Evolutionary conservation across 2,113 vertebrate species (phyloP).

Genomic region (Pollimyrus isidori): DNA sequence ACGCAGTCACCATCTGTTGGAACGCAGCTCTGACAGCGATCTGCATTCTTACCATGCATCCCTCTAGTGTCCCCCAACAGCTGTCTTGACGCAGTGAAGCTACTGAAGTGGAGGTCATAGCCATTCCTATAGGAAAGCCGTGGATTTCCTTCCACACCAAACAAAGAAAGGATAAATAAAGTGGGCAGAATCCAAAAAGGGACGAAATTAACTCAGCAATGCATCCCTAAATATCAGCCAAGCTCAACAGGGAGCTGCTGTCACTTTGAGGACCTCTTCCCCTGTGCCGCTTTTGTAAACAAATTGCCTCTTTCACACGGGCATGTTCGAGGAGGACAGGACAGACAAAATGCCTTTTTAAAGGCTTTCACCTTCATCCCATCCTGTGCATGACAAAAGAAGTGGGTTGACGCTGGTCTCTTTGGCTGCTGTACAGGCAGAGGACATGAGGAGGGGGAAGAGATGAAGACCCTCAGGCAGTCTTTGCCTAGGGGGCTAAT

Average conservation of each 20-base stretch:
- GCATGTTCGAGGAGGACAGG: slow-evolving; percentile 15
- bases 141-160: slow-evolving; percentile 16
- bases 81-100: slow-evolving; percentile 30
- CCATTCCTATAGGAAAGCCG: slow-evolving; percentile 24
- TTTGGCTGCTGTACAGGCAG: not conserved
- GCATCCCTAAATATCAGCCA: slow-evolving; percentile 12
- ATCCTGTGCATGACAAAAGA: not conserved
- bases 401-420: not conserved
- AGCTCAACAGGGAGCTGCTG: not conserved
- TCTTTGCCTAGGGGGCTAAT: not conserved
- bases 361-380: slow-evolving; percentile 17
- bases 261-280: not conserved
- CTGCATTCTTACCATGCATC: slow-evolving; percentile 21
- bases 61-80: slow-evolving; percentile 13
- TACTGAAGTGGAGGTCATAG: slow-evolving; percentile 27
- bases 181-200: slow-evolving; percentile 15
- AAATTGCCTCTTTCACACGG: slow-evolving; percentile 23
- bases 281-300: not conserved
- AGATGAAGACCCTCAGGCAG: not conserved
- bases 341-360: slow-evolving; percentile 12
- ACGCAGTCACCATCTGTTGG: not conserved
- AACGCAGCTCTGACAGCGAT: not conserved
- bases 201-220: not conserved
- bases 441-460: not conserved
- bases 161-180: not conserved